A percentile compares a stretch with the other conserved stretches of the same genome.
phyloP scores from a whole-genome alignment of 2,888 invertebrate genomes.

The Anodontia alba region DNA sequence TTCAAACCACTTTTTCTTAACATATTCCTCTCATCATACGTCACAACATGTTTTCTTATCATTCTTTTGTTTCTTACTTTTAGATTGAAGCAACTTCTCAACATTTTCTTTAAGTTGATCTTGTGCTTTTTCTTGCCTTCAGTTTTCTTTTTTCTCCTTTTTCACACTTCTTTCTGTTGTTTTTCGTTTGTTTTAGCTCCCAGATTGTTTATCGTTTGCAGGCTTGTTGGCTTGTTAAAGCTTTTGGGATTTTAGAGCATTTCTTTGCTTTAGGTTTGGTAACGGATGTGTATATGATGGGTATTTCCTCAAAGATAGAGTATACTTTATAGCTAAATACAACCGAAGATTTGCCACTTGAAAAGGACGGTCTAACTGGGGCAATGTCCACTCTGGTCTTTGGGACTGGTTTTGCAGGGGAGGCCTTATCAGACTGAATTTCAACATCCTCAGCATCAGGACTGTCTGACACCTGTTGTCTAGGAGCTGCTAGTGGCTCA shows the following conservation, averaged over 20 bases:
- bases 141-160: not conserved
- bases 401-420: not conserved
- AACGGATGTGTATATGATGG: not conserved
- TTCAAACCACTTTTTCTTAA: not conserved
- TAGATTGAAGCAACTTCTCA: not conserved
- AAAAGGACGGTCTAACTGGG: not conserved
- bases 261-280: not conserved
- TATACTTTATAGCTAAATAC: not conserved
- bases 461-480: not conserved
- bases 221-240: not conserved
- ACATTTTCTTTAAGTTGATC: not conserved
- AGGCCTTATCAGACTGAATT: not conserved
- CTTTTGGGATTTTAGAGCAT: not conserved
- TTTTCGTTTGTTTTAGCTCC: not conserved
- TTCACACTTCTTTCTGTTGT: not conserved
- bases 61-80: not conserved
- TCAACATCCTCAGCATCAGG: not conserved
- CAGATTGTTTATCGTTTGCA: not conserved
- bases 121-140: not conserved
- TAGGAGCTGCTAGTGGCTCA: not conserved
- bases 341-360: not conserved
- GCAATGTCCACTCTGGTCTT: too few species aligned
- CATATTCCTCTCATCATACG: not conserved
- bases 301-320: not conserved
- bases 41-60: too few species aligned